Percentiles rank a stretch among this genome's conserved stretches.
These are phyloP conservation scores for Metallyticus violacea DNA, from an alignment of 2,888 invertebrate species.

Conservation along the genomic window DNA sequence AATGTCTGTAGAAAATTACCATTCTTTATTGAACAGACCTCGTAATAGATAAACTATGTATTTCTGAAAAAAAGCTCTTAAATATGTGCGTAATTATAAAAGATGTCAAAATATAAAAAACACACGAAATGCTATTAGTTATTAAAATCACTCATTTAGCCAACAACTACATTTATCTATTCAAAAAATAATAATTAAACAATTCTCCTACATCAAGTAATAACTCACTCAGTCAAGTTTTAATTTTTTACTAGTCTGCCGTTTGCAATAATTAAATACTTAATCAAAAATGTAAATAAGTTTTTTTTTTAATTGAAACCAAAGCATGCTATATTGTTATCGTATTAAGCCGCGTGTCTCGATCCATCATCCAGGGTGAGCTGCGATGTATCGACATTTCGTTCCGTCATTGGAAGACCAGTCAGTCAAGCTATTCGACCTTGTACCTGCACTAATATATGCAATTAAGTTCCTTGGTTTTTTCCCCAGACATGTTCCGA, in stretches of 20 bases:
- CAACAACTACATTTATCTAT: too few species aligned
- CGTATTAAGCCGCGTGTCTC: neutral
- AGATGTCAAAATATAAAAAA: too few species aligned
- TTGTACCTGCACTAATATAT: neutral
- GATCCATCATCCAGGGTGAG: neutral
- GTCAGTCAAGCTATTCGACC: neutral
- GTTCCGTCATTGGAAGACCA: neutral
- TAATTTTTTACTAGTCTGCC: neutral
- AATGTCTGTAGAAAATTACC: too few species aligned
- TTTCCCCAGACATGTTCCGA: neutral
- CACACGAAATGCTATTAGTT: too few species aligned
- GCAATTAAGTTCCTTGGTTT: neutral
- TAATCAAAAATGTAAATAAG: neutral
- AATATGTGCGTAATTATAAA: too few species aligned
- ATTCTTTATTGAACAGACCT: too few species aligned
- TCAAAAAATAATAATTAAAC: too few species aligned
- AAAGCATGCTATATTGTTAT: neutral
- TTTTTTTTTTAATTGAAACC: neutral
- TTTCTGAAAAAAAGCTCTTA: too few species aligned
- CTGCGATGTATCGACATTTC: neutral
- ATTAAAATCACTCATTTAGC: too few species aligned
- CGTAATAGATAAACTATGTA: too few species aligned
- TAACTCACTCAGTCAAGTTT: too few species aligned
- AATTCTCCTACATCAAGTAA: too few species aligned
- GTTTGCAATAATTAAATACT: neutral